phyloP scores from a whole-genome alignment of 2,888 invertebrate species.

The Pristionchus exspectatus region DNA sequence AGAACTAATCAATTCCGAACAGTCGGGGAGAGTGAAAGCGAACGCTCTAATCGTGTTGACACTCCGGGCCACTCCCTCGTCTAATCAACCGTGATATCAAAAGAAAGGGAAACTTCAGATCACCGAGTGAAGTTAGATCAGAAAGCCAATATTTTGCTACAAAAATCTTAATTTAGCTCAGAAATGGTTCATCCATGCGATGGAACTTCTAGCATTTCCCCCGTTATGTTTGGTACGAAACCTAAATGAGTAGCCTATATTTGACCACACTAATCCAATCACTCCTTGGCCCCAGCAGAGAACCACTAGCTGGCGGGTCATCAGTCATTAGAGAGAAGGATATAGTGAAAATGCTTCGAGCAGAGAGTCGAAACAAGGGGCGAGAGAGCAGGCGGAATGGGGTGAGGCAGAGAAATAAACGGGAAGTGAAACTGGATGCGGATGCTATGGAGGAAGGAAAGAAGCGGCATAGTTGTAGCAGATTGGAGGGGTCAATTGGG shows the following conservation, averaged over 20 bases:
- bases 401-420: not conserved
- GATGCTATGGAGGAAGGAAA: not conserved
- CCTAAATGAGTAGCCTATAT: not conserved
- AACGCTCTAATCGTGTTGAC: slow-evolving; percentile 33
- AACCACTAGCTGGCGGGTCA: not conserved
- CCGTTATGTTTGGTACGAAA: too few relatives aligned
- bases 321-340: slow-evolving; percentile 4
- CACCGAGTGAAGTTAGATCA: not conserved
- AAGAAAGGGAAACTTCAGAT: slow-evolving; percentile 5
- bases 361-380: not conserved
- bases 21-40: not conserved
- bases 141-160: too few relatives aligned
- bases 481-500: too few relatives aligned
- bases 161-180: too few relatives aligned
- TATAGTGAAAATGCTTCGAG: not conserved
- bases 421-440: slow-evolving; percentile 11
- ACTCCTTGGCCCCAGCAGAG: not conserved
- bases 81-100: slow-evolving; percentile 2
- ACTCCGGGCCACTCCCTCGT: not conserved
- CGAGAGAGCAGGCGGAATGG: not conserved
- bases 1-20: not conserved
- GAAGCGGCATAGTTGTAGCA: not conserved
- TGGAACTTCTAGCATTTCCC: too few relatives aligned
- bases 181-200: too few relatives aligned
- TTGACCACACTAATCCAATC: not conserved